Evolutionary conservation across 1,140 invertebrate species (phyloP).

Genomic region (Triops longicaudatus): DNA sequence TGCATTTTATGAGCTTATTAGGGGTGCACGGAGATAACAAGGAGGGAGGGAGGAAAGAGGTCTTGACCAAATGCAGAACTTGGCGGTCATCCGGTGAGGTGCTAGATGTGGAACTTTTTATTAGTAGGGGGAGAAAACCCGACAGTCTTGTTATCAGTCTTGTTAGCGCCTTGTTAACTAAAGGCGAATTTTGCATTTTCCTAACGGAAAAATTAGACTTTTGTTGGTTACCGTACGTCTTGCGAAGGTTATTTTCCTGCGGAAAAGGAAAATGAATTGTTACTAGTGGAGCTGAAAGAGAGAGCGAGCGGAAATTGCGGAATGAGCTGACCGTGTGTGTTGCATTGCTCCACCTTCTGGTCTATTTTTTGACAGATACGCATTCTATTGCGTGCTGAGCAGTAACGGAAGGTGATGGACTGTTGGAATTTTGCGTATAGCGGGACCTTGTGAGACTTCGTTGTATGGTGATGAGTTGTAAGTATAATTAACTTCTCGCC

Average conservation of each 20-base stretch:
- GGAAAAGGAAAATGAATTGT: background rate
- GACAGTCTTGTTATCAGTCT: background rate
- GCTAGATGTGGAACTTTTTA: background rate
- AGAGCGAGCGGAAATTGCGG: background rate
- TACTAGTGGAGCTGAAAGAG: background rate
- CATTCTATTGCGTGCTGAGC: background rate
- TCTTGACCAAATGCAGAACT: background rate
- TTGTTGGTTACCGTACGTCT: background rate
- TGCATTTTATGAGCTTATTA: slow-evolving; percentile 12
- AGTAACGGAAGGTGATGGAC: background rate
- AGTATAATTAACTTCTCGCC: background rate
- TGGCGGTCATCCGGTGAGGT: background rate
- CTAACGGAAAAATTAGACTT: background rate
- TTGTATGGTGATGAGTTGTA: background rate
- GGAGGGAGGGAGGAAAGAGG: background rate
- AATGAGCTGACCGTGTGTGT: background rate
- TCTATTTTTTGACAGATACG: background rate
- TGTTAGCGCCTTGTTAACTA: background rate
- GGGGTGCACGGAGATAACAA: background rate
- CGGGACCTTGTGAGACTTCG: background rate
- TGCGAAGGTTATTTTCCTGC: background rate
- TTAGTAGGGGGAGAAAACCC: background rate
- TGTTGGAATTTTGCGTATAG: background rate
- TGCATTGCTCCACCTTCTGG: background rate
- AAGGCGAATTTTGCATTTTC: background rate